These are phyloP conservation scores for Hystrix brachyura DNA, from an alignment of 2,113 vertebrate species.

Conservation along the genomic window DNA sequence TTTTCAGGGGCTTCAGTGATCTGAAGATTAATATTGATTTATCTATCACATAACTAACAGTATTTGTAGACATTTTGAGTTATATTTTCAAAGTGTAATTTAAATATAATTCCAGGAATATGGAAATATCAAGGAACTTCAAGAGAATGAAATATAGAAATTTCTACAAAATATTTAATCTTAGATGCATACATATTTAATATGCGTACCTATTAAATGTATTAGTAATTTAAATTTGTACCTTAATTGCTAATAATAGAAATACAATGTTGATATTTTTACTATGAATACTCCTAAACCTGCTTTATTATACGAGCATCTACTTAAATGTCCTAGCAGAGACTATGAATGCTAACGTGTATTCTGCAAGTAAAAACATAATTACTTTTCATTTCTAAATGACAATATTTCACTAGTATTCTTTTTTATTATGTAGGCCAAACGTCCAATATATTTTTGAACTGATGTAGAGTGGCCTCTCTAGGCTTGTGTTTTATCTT, in stretches of 20 bases:
- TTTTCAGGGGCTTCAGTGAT: background rate
- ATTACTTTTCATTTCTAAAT: background rate
- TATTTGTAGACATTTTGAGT: background rate
- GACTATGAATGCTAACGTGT: background rate
- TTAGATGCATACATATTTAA: background rate
- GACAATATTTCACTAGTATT: background rate
- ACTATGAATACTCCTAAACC: background rate
- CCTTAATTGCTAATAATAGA: background rate
- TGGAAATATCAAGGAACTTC: background rate
- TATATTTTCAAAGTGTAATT: background rate
- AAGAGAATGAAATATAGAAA: background rate
- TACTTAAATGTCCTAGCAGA: background rate
- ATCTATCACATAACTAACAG: background rate
- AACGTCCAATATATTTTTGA: background rate
- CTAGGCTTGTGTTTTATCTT: background rate
- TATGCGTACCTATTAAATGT: background rate
- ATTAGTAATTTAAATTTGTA: background rate
- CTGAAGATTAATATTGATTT: background rate
- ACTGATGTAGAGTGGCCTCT: background rate
- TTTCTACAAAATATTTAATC: background rate
- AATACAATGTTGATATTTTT: background rate
- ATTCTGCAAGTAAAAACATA: background rate
- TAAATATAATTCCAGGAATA: background rate
- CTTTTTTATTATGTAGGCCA: background rate
- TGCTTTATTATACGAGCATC: background rate